Percentiles rank a stretch among this genome's conserved stretches.
phyloP scores from a whole-genome alignment of 2,888 invertebrate genomes.

The Carterocephalus palaemon region DNA sequence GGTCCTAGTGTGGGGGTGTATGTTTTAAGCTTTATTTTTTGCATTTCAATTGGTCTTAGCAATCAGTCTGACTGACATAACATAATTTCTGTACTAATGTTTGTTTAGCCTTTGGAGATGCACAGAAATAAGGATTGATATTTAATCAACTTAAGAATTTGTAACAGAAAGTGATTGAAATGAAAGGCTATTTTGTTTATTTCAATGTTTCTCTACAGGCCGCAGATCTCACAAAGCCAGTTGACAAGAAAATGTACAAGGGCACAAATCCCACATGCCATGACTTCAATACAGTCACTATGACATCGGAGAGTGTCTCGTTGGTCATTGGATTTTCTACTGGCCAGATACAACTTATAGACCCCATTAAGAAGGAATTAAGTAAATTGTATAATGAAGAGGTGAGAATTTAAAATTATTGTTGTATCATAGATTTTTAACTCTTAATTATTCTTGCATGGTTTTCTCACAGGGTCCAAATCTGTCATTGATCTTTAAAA shows the following conservation, averaged over 20 bases:
- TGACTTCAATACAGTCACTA: slow-evolving; percentile 94
- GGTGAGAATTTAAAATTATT: slow-evolving; percentile 75
- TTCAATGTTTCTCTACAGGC: slow-evolving; percentile 78
- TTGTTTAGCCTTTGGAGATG: no score
- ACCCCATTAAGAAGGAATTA: slow-evolving; percentile 97
- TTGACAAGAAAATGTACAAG: slow-evolving; percentile 99
- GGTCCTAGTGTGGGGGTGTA: no score
- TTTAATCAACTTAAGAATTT: no score
- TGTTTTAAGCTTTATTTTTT: no score
- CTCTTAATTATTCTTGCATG: slow-evolving; percentile 5
- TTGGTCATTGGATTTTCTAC: slow-evolving; percentile 98
- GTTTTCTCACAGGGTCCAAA: background rate
- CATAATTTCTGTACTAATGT: no score
- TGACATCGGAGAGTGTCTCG: slow-evolving; percentile 90
- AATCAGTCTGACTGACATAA: no score
- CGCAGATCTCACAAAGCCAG: slow-evolving; percentile 96
- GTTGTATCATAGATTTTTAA: background rate
- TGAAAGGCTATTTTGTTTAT: background rate
- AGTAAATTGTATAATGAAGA: slow-evolving; percentile 99
- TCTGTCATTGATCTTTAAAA: no score
- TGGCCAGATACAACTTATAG: slow-evolving; percentile 98
- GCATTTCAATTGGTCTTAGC: no score
- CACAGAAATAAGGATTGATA: no score
- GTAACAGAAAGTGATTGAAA: no score
- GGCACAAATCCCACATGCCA: slow-evolving; percentile 99